phyloP scores from a whole-genome alignment of 1,140 invertebrate species.

The Diorhabda elongata region DNA sequence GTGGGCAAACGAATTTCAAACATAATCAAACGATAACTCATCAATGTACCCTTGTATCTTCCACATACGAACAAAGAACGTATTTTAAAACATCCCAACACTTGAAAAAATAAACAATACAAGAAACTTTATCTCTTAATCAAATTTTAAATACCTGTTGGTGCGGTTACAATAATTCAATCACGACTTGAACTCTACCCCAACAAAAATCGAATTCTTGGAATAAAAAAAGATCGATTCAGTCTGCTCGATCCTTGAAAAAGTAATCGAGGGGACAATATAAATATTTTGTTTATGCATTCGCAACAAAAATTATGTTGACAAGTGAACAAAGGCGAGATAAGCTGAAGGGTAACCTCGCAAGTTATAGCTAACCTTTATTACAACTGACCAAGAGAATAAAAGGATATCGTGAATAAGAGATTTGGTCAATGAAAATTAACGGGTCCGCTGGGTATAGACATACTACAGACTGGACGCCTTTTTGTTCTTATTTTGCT shows the following conservation, averaged over 20 bases:
- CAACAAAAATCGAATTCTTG: constrained; percentile 44
- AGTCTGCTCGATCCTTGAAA: constrained; percentile 30
- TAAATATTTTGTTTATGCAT: constrained; percentile 50
- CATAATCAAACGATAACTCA: no score
- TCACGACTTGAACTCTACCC: constrained; percentile 42
- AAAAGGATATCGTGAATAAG: constrained; percentile 6
- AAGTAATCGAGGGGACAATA: constrained; percentile 47
- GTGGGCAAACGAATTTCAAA: no score
- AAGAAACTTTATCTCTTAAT: constrained; percentile 3
- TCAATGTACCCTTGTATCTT: no score
- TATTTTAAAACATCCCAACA: no score
- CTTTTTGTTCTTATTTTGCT: constrained; percentile 39
- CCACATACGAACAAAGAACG: no score
- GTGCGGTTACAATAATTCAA: constrained; percentile 48
- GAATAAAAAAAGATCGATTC: constrained; percentile 35
- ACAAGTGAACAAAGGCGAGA: constrained; percentile 49
- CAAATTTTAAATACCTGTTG: constrained; percentile 2
- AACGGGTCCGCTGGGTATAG: constrained; percentile 38
- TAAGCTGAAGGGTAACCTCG: constrained; percentile 45
- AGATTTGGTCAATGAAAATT: not conserved
- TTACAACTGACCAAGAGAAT: constrained; percentile 13
- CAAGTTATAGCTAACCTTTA: constrained; percentile 47
- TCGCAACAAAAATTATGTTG: constrained; percentile 48
- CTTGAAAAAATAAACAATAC: no score
- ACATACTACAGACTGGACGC: constrained; percentile 44